phyloP scores from a whole-genome alignment of 2,113 vertebrate species.

The Larimichthys crocea region DNA sequence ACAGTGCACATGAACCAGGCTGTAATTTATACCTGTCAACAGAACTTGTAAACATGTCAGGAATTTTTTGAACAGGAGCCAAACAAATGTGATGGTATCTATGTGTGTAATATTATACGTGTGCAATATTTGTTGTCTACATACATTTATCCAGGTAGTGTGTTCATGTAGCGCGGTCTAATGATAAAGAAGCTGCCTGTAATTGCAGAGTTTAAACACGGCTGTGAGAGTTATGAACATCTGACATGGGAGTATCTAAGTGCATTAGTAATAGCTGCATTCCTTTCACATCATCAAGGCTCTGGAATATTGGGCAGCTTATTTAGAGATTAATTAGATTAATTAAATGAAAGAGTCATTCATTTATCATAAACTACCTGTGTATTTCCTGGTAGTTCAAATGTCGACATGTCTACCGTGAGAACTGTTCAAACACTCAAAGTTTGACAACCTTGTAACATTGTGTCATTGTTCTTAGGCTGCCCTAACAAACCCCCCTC shows the following conservation, averaged over 20 bases:
- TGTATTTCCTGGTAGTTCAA: background rate
- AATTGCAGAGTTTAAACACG: background rate
- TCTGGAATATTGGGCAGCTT: background rate
- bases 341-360: background rate
- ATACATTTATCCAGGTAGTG: background rate
- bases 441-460: too few species aligned
- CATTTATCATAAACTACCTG: background rate
- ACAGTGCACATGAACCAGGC: background rate
- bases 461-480: too few species aligned
- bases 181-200: too few species aligned
- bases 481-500: too few species aligned
- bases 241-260: background rate
- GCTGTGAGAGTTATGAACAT: background rate
- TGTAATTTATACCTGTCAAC: background rate
- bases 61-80: background rate
- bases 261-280: constrained; percentile 2
- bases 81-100: background rate
- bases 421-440: background rate
- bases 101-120: background rate
- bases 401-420: background rate
- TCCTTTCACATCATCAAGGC: background rate
- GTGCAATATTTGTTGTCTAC: background rate
- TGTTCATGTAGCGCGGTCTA: too few species aligned
- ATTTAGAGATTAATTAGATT: background rate
- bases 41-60: background rate